Conservation (phyloP, 53 echinoderm and acorn worm genomes). For the Holothuria scabra region DNA sequence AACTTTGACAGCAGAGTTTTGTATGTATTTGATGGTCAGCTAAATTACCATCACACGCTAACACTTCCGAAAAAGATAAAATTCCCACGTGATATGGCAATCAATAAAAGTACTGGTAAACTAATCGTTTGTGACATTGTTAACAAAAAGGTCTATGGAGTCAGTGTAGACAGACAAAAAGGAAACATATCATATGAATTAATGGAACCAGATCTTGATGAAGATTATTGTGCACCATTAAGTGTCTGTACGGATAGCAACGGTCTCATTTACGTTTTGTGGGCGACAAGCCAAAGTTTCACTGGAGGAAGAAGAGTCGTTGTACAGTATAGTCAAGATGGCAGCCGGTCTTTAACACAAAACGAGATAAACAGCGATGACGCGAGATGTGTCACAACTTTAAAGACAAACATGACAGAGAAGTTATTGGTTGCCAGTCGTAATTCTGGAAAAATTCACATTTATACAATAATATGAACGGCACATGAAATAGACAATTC, state of each 20-base stretch:
- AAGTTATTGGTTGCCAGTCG: no score
- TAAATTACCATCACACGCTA: constrained; percentile 2
- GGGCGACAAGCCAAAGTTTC: background rate
- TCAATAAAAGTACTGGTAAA: background rate
- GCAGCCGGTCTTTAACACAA: background rate
- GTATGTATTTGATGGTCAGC: constrained; percentile 12
- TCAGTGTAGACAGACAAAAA: background rate
- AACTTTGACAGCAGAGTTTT: background rate
- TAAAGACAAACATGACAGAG: background rate
- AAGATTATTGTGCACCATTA: background rate
- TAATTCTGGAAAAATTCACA: no score
- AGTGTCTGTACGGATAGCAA: constrained; percentile 25
- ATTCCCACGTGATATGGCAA: background rate
- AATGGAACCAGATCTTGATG: constrained; percentile 5
- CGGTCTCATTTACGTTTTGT: constrained; percentile 13
- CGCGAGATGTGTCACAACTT: background rate
- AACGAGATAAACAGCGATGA: background rate
- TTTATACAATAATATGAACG: no score
- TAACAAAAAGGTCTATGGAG: background rate
- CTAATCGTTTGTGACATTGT: background rate
- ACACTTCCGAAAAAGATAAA: background rate
- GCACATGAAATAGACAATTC: no score
- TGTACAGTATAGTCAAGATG: constrained; percentile 23
- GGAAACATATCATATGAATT: background rate
- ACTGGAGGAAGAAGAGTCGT: background rate